Base-by-base conservation (phyloP, 1,140 invertebrate species). In the Drosophila funebris region DNA sequence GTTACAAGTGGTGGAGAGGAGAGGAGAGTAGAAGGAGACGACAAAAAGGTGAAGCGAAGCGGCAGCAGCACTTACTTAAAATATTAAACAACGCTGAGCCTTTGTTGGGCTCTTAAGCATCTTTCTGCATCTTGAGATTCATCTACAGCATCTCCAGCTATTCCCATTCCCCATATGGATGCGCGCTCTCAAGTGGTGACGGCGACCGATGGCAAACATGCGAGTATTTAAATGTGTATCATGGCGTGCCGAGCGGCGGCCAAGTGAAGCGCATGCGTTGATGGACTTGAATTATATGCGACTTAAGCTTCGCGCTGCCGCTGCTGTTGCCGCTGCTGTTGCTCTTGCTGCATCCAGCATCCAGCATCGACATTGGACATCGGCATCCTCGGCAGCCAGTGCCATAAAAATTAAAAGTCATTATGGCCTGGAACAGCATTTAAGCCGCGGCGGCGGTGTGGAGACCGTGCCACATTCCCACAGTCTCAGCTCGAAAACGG, bases 351-450 rank as follows among this genome's bases (percentile, higher is more conserved):
- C 62, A 13, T 31, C 18, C 18, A 33, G 8, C 11, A 9, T 11
- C 9, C 31, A 71, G 52, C 62, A 41, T 50, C 39, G 41, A 33
- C 67, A 39, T 4, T 9, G 68, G 52, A 14, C 39, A 70, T 70
- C 60, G 81, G 85, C 80, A 89, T 78, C 76, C 87, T 84, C 82
- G 83, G 82, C 82, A 85, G 82, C 82, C 82, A 87, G 78, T 85
- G 88, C 87, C 82, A 89, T 89, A 90, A 90, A 89, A 89, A 89
- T 89, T 90, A 90, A 90, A 88, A 88, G 84, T 88, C 84, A 88
- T 88, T 88, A 88, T 88, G 84, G 82, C 74, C 76, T 84, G 84
- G 85, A 88, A 88, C 76, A 88, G 78, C 83, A 88, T 88, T 88
- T 88, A 88, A 88, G 83, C 83, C 83, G 63, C 68, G 43, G 6